These are phyloP conservation scores for Grapholita molesta DNA, from an alignment of 1,140 invertebrate genomes.

Conservation along the genomic window DNA sequence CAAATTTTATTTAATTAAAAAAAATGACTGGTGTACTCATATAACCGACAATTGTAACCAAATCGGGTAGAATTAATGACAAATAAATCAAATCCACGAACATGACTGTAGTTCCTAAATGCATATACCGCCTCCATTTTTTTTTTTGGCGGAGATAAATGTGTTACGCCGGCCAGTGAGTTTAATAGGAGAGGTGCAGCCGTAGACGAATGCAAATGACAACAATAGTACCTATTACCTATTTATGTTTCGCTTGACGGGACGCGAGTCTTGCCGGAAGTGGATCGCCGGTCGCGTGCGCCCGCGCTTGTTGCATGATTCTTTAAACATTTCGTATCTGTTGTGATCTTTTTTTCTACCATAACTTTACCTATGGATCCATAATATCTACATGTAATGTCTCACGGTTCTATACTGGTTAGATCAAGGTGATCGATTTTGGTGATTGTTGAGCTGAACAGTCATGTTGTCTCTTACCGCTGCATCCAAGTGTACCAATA, in stretches of 20 bases:
- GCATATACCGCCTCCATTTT: too few species aligned
- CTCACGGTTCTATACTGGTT: neutral
- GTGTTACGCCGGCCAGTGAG: neutral
- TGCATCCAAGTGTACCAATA: neutral
- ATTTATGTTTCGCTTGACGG: constrained; percentile 37
- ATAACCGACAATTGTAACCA: too few species aligned
- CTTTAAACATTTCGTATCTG: neutral
- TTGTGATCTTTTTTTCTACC: neutral
- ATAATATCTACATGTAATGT: neutral
- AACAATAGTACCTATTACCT: constrained; percentile 19
- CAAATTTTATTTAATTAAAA: too few species aligned
- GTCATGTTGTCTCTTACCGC: neutral
- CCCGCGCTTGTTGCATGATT: constrained; percentile 11
- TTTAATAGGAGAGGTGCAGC: neutral
- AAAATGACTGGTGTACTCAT: too few species aligned
- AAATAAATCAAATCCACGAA: too few species aligned
- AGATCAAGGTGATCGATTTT: neutral
- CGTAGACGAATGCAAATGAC: neutral
- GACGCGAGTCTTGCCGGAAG: constrained; percentile 41
- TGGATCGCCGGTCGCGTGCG: constrained; percentile 33
- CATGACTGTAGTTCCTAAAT: too few species aligned
- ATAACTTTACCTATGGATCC: neutral
- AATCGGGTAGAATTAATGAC: too few species aligned
- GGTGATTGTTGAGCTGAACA: neutral
- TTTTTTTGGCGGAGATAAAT: too few species aligned